Conservation (phyloP, 2,797 vertebrate species). For the Coendou prehensilis region DNA sequence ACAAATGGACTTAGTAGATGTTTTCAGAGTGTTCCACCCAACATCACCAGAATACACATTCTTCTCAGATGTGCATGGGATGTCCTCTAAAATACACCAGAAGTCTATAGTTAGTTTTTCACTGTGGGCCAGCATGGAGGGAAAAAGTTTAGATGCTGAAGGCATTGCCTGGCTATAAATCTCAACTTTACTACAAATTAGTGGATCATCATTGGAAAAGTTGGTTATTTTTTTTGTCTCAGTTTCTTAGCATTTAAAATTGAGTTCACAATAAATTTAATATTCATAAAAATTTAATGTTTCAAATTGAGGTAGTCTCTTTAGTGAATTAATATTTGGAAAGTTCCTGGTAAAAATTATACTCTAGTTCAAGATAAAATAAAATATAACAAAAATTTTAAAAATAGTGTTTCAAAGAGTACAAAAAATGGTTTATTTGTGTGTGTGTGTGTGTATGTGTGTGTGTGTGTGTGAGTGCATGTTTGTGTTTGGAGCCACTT, state of each 20-base stretch:
- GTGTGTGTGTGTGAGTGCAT: too few species aligned
- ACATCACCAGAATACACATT: too few species aligned
- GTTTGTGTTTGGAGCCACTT: not conserved
- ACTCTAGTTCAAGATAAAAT: not conserved
- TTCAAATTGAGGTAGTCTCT: not conserved
- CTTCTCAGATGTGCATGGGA: too few species aligned
- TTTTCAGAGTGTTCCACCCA: too few species aligned
- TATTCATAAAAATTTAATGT: not conserved
- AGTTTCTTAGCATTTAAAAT: constrained; percentile 48
- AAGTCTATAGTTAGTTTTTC: not conserved
- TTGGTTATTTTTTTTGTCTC: not conserved
- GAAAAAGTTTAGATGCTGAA: not conserved
- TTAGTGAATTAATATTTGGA: constrained; percentile 1
- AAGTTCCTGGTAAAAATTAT: not conserved
- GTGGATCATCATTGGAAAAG: not conserved
- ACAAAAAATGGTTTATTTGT: not conserved
- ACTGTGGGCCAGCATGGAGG: not conserved
- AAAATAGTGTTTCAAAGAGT: not conserved
- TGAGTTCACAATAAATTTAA: not conserved
- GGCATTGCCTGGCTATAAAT: not conserved
- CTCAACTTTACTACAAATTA: not conserved
- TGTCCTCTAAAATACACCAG: too few species aligned
- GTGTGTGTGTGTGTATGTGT: not conserved
- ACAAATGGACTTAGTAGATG: too few species aligned
- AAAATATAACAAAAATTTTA: not conserved